phyloP scores from a whole-genome alignment of 35 echinoderm and acorn worm species.

The Lytechinus variegatus region DNA sequence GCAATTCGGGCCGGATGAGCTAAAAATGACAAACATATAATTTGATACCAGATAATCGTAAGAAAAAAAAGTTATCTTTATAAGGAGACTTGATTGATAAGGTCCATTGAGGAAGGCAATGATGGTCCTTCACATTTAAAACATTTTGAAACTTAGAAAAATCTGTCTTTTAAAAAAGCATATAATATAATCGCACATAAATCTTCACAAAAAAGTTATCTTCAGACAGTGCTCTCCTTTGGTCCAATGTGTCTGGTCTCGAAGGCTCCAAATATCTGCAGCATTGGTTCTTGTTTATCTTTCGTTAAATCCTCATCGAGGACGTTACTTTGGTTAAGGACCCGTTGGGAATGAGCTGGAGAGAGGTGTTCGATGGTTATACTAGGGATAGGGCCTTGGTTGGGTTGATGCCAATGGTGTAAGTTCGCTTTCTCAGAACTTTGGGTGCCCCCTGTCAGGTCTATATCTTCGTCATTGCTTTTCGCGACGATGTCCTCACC shows the following conservation, averaged over 20 bases:
- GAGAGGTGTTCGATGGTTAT: slow-evolving; percentile 41
- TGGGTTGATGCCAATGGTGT: background rate
- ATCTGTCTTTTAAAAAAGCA: background rate
- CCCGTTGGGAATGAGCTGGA: background rate
- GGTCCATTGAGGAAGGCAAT: too few species aligned
- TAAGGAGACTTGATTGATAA: too few species aligned
- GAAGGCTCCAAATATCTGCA: background rate
- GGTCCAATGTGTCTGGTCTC: background rate
- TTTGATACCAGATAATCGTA: too few species aligned
- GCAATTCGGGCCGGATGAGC: too few species aligned
- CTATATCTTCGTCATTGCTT: background rate
- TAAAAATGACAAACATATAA: too few species aligned
- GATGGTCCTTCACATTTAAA: too few species aligned
- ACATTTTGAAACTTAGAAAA: background rate
- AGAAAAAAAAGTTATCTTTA: too few species aligned
- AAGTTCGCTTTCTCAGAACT: background rate
- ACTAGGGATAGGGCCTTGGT: background rate
- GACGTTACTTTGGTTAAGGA: background rate
- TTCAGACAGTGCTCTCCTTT: slow-evolving; percentile 37
- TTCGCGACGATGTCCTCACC: background rate
- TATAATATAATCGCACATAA: background rate
- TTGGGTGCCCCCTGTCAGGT: background rate
- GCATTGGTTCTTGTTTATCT: slow-evolving; percentile 1
- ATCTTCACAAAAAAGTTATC: background rate
- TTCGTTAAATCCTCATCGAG: background rate